Conservation (phyloP, 2,888 invertebrate genomes). For the Chrysolina haemoptera region DNA sequence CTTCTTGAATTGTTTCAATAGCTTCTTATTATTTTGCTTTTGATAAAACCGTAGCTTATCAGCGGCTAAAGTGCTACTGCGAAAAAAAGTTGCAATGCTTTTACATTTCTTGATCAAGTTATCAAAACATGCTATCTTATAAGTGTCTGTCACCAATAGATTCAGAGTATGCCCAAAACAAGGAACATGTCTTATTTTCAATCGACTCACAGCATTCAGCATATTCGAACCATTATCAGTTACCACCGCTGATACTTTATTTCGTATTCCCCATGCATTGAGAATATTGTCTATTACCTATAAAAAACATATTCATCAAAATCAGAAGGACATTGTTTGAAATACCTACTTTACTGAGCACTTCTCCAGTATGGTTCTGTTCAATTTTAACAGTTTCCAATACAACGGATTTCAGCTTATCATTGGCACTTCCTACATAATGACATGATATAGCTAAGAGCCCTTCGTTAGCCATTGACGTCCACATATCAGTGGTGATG, state of each 20-base stretch:
- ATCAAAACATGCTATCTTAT: slow-evolving; percentile 13
- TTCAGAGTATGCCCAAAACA: slow-evolving; percentile 26
- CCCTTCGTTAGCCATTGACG: slow-evolving; percentile 15
- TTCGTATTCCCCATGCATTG: background rate
- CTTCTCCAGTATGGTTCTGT: slow-evolving; percentile 19
- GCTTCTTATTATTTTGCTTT: background rate
- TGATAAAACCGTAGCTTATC: slow-evolving; percentile 7
- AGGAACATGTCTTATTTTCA: slow-evolving; percentile 13
- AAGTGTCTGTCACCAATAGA: slow-evolving; percentile 11
- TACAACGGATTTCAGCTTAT: slow-evolving; percentile 12
- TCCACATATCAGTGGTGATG: slow-evolving; percentile 28
- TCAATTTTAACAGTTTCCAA: slow-evolving; percentile 16
- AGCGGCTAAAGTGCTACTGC: slow-evolving; percentile 16
- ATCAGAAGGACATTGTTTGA: background rate
- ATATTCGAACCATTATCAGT: slow-evolving; percentile 2
- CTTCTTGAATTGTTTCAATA: slow-evolving; percentile 18
- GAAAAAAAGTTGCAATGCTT: slow-evolving; percentile 22
- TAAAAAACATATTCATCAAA: background rate
- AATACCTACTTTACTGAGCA: slow-evolving; percentile 9
- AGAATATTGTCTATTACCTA: background rate
- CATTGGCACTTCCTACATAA: slow-evolving; percentile 6
- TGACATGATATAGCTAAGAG: background rate
- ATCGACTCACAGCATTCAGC: background rate
- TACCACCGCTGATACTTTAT: background rate
- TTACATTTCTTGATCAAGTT: slow-evolving; percentile 19